Conservation (phyloP, 2,797 vertebrate species). For the Pteropus rufus region DNA sequence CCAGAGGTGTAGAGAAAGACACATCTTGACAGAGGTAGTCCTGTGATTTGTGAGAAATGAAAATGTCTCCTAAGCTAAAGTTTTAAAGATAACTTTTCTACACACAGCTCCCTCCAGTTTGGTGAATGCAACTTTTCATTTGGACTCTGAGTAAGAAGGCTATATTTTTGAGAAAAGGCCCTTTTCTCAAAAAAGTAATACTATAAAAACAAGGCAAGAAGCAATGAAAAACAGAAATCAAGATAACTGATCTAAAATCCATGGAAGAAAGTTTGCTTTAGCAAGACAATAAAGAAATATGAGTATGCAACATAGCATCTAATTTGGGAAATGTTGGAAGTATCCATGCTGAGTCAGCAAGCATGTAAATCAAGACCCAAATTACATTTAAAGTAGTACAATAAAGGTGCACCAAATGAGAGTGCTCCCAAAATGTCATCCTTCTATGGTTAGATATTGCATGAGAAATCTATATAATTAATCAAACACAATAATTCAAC, state of each 20-base stretch:
- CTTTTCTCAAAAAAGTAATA: background rate
- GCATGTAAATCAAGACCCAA: background rate
- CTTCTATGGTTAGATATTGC: background rate
- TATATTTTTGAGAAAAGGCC: background rate
- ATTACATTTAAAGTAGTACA: background rate
- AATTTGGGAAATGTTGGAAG: background rate
- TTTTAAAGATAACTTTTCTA: conserved; percentile 7
- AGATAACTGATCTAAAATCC: background rate
- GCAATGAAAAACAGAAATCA: background rate
- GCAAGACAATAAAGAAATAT: background rate
- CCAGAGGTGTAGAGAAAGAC: background rate
- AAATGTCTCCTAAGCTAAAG: background rate
- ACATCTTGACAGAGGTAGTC: background rate
- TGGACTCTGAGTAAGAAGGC: background rate
- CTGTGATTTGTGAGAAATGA: background rate
- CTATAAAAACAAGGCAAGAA: conserved; percentile 2
- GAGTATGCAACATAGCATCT: background rate
- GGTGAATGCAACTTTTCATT: background rate
- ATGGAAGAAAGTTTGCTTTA: background rate
- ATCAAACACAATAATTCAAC: background rate
- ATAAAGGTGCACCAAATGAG: background rate
- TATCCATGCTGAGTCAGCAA: background rate
- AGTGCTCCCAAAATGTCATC: background rate
- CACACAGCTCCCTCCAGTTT: background rate
- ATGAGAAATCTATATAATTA: background rate